Evolutionary conservation across 64 coral and sea anemone genomes (phyloP).

Genomic region (Montipora sp.): DNA sequence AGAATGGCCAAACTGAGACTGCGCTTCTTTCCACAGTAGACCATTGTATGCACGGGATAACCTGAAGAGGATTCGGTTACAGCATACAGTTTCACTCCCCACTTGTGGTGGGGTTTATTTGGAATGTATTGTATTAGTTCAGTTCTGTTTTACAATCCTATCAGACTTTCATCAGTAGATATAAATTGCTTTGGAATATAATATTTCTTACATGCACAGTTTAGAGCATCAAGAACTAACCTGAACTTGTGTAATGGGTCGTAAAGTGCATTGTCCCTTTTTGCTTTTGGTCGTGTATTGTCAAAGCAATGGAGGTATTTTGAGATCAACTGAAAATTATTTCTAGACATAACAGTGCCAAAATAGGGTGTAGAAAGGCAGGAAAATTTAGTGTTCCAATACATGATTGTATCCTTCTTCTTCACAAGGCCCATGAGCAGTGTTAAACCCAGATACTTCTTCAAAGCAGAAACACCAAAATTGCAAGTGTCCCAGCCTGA

Average conservation of each 20-base stretch:
- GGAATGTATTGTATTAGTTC: constrained; percentile 62
- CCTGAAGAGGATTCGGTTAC: constrained; percentile 34
- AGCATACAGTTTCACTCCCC: constrained; percentile 52
- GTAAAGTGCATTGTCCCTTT: constrained; percentile 40
- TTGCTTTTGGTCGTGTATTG: constrained; percentile 37
- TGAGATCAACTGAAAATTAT: constrained; percentile 62
- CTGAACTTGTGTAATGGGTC: constrained; percentile 59
- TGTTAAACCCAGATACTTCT: constrained; percentile 43
- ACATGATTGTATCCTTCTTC: constrained; percentile 26
- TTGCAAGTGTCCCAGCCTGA: constrained; percentile 23
- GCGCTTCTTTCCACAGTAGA: constrained; percentile 58
- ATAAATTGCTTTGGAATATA: constrained; percentile 47
- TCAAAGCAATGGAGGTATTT: constrained; percentile 51
- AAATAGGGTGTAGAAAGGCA: constrained; percentile 31
- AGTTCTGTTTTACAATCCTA: constrained; percentile 65
- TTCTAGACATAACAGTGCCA: constrained; percentile 32
- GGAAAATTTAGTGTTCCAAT: constrained; percentile 24
- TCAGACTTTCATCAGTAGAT: constrained; percentile 58
- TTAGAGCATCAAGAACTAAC: constrained; percentile 58
- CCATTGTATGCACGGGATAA: constrained; percentile 30
- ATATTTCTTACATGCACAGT: constrained; percentile 26
- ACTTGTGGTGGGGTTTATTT: constrained; percentile 73
- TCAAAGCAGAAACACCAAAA: constrained; percentile 27
- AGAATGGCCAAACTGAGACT: constrained; percentile 45
- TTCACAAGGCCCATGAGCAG: constrained; percentile 36